Conservation (phyloP, 2,797 vertebrate species). For the Malurus splendens region DNA sequence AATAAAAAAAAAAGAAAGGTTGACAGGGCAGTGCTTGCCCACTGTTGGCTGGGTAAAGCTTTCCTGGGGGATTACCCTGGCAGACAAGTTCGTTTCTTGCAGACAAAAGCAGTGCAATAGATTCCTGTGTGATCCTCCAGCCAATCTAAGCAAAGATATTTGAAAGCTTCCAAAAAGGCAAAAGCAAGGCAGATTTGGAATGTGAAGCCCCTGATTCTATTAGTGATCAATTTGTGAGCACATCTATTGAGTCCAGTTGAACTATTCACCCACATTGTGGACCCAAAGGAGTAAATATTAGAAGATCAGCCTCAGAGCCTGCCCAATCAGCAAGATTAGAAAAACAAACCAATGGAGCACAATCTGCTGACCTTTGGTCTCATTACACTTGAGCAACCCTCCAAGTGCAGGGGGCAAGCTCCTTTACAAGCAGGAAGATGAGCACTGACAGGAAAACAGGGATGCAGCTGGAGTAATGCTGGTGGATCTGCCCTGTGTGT, state of each 20-base stretch:
- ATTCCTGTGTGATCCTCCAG: neutral
- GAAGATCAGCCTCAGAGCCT: neutral
- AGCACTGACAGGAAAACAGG: neutral
- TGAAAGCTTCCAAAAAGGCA: neutral
- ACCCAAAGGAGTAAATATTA: neutral
- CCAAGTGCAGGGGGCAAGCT: neutral
- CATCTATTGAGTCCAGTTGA: neutral
- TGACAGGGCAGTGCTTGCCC: neutral
- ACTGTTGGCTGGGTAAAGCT: neutral
- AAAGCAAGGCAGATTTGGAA: neutral
- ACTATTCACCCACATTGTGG: neutral
- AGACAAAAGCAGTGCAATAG: neutral
- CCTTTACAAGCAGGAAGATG: neutral
- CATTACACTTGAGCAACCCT: neutral
- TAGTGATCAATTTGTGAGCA: neutral
- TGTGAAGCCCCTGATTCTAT: neutral
- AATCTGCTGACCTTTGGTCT: slow-evolving; percentile 34
- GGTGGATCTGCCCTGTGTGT: neutral
- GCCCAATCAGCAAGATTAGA: neutral
- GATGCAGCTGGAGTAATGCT: neutral
- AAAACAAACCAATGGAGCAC: neutral
- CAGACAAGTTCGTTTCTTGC: neutral
- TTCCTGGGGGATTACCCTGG: neutral
- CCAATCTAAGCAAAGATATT: neutral
- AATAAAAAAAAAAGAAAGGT: neutral